Evolutionary conservation across 1,140 invertebrate genomes (phyloP), one percentile per base, ranked within the genome.

Genomic region (Venturia canescens): DNA sequence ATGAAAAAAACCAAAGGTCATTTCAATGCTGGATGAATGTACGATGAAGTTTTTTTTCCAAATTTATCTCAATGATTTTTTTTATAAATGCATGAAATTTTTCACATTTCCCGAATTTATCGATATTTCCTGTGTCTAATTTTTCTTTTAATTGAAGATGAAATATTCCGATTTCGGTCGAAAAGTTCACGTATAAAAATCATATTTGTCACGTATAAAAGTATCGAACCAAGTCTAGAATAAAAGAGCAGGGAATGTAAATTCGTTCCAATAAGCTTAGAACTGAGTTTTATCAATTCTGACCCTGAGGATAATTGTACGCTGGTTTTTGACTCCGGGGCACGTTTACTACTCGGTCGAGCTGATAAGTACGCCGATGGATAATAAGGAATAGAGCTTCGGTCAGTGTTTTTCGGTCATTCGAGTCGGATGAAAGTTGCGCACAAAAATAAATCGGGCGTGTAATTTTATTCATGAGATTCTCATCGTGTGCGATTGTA

Each of bases 281-380:
- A 57, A 57, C 13, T 57, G 4, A 21, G 38, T 67, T 67, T 67
- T 76, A 31, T 77, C 53, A 60, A 31, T 23, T 60, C 16, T 27
- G 75, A 77, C 75, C 75, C 75, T 77, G 75, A 77, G 27, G 26
- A 34, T 26, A 77, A 70, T 26, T 16, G 26, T 77, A 66, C 60
- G 60, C 13, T 23, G 67, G 11, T 44, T 48, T 76, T 63, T 31
- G 16, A 27, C 31, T 78, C 23, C n/a, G 31, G 60, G 3, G 60
- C 23, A 34, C 31, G 60, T 78, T 78, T 78, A 67, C 60, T 44
- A 67, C 76, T 78, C 27, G 3, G 38, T 38, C 67, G 26, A 34
- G 29, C 29, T 34, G 76, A 78, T 78, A 78, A 78, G 75, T 7
- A 53, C 9, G 7, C 38, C 13, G 11, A 63, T n/a, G 75, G 15